Conservation (phyloP, 2,113 vertebrate species). For the Pan paniscus region DNA sequence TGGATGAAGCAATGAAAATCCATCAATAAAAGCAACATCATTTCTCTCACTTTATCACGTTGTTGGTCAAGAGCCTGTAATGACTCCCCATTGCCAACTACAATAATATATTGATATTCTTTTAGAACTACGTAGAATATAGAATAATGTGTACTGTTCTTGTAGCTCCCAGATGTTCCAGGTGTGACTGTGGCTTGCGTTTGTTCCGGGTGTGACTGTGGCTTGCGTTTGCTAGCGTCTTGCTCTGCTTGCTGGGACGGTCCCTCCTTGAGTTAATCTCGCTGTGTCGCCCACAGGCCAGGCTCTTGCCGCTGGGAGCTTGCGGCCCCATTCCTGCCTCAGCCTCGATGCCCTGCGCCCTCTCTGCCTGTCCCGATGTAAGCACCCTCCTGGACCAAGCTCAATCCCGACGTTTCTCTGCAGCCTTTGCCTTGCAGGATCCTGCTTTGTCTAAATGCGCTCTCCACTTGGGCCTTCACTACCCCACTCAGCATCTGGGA, state of each 20-base stretch:
- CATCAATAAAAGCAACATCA: not conserved
- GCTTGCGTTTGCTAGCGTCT: not conserved
- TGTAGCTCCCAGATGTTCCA: not conserved
- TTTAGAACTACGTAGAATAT: not conserved
- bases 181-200: accelerated
- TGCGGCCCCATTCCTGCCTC: not conserved
- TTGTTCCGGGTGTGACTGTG: not conserved
- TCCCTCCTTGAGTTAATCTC: not conserved
- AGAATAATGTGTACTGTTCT: not conserved
- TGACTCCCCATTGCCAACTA: not conserved
- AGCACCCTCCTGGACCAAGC: not conserved
- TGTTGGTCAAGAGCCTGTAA: not conserved
- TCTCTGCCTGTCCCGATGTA: not conserved
- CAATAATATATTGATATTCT: accelerated
- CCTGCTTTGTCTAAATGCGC: not conserved
- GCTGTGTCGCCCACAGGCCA: not conserved
- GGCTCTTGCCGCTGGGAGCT: not conserved
- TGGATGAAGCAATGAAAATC: not conserved
- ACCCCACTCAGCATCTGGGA: accelerated
- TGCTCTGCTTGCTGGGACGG: not conserved
- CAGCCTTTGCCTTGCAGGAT: not conserved
- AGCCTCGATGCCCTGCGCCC: accelerated
- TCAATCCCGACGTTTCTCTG: too few relatives aligned
- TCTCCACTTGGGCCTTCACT: too few relatives aligned
- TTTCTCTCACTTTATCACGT: not conserved